A percentile compares a stretch with the other conserved stretches of the same genome.
Conservation (phyloP, 2,113 vertebrate species). For the Neomonachus schauinslandi region DNA sequence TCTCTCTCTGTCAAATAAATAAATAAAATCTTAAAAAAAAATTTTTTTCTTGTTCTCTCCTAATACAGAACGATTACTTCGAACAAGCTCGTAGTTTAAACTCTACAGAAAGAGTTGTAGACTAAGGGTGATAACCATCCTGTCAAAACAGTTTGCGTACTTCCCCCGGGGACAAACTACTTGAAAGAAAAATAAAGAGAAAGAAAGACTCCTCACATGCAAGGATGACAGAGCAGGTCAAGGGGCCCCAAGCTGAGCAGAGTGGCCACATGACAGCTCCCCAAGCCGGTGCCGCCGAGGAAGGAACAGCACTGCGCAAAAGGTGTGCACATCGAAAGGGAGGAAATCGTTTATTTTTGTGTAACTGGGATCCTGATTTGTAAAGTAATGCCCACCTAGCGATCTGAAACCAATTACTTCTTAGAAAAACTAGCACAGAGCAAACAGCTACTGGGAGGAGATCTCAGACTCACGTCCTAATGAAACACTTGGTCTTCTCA, state of each 20-base stretch:
- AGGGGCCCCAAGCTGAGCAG: not conserved
- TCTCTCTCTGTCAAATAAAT: too few relatives aligned
- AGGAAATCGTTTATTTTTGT: not conserved
- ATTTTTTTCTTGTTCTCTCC: not conserved
- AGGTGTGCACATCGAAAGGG: accelerated
- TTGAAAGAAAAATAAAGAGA: conserved; percentile 35
- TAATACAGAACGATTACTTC: not conserved
- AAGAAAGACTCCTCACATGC: not conserved
- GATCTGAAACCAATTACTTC: conserved; percentile 63
- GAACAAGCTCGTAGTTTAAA: not conserved
- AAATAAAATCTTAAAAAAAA: too few relatives aligned
- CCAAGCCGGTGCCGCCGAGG: not conserved
- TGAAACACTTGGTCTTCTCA: conserved; percentile 62
- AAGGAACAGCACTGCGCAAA: not conserved
- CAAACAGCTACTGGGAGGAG: conserved; percentile 20
- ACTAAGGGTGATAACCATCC: not conserved
- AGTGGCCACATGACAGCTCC: accelerated
- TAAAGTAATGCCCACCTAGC: conserved; percentile 31
- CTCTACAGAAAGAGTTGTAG: not conserved
- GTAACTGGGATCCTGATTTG: not conserved
- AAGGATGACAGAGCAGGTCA: not conserved
- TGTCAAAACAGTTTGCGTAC: not conserved
- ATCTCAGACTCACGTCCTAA: not conserved
- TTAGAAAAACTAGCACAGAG: conserved; percentile 55
- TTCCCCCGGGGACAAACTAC: not conserved